Base-by-base conservation (phyloP, 2,888 invertebrate species). In the Atrina japonica region DNA sequence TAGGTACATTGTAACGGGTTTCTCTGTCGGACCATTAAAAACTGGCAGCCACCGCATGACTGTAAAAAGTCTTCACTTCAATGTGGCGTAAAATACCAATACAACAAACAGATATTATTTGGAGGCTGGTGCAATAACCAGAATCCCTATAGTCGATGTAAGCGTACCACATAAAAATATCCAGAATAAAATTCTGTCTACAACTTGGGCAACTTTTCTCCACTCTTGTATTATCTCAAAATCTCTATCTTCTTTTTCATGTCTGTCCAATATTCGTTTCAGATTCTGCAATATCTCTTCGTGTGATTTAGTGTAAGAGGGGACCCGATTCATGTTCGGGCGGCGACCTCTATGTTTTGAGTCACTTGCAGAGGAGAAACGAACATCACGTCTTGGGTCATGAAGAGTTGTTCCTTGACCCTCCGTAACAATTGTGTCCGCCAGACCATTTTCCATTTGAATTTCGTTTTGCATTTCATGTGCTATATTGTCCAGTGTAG, bases 101-200 rank as follows among this genome's bases (percentile, higher is more conserved):
- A n/a, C n/a, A n/a, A n/a, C n/a, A n/a, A n/a, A n/a, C n/a, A n/a
- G n/a, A n/a, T n/a, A 76, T 35, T 27, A 66, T 58, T 66, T 66
- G 2, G 50, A 21, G n/a, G 87, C 76, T 5, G 93, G 93, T 11
- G 92, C 90, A 64, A 93, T 88, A 30, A 93, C 89, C 6, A 93
- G 86, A 60, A 93, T 90, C 11, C 91, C 87, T 40, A 91, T 76
- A 0, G 92, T 92, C 40, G 92, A 92, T 43, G 89, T 80, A n/a
- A 91, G 80, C 0, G 93, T 93, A 25, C 91, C 91, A 18, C 91
- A 68, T 21, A 92, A 88, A 83, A 93, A 93, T 45, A 93, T 88
- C 91, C 92, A 92, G 86, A 93, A 93, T 27, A 93, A 88, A 56
- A 92, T 88, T 52, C 92, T 84, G 82, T 93, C 93, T 27, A 93